Percentiles rank a stretch among this genome's conserved stretches.
These are phyloP conservation scores for Heliconius cydno DNA, from an alignment of 2,888 invertebrate species.

Conservation along the genomic window DNA sequence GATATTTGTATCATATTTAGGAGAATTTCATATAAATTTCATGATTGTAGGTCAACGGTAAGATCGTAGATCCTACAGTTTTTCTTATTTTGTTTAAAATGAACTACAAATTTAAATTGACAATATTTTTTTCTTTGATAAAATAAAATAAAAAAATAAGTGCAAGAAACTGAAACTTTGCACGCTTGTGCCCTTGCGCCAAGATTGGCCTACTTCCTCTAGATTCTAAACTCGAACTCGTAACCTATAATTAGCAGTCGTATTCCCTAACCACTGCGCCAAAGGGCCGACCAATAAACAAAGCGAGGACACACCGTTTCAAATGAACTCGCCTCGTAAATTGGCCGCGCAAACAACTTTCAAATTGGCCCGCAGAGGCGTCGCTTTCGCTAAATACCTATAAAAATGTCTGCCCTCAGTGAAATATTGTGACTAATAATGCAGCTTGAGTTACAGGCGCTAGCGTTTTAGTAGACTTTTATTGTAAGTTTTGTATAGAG, in stretches of 20 bases:
- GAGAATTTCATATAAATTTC: too few species aligned
- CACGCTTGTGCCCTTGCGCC: too few species aligned
- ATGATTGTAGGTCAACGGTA: too few species aligned
- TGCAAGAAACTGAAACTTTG: too few species aligned
- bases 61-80: too few species aligned
- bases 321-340: slow-evolving; percentile 69
- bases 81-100: too few species aligned
- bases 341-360: slow-evolving; percentile 79
- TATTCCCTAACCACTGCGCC: neutral
- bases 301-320: slow-evolving; percentile 53
- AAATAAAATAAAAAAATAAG: too few species aligned
- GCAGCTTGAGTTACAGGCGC: slow-evolving; percentile 51
- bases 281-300: slow-evolving; percentile 51
- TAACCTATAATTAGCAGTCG: neutral
- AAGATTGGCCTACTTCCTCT: too few species aligned
- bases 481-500: neutral
- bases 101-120: too few species aligned
- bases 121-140: too few species aligned
- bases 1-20: neutral
- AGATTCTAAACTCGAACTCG: too few species aligned
- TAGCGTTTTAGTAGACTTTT: slow-evolving; percentile 9
- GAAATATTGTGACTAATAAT: slow-evolving; percentile 77
- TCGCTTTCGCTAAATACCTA: slow-evolving; percentile 83
- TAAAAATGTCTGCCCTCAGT: slow-evolving; percentile 80
- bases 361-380: slow-evolving; percentile 81